phyloP scores from a whole-genome alignment of 2,113 vertebrate genomes.

The Anolis sagrei region DNA sequence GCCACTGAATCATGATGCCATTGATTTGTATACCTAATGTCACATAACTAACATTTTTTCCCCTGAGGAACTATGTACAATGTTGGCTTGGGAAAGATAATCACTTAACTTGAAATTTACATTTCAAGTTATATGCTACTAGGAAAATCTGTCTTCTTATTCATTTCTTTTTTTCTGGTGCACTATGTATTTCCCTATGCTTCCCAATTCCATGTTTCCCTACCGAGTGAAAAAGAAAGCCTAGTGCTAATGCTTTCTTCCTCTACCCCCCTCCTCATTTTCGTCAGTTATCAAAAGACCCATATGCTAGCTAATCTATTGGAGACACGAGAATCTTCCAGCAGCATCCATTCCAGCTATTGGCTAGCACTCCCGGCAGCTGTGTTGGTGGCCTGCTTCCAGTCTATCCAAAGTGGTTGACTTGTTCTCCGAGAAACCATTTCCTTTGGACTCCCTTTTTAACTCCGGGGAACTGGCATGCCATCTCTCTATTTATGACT shows the following conservation, averaged over 20 bases:
- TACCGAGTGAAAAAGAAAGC: conserved; percentile 30
- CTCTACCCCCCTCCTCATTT: background rate
- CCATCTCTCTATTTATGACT: conserved; percentile 54
- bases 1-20: no score
- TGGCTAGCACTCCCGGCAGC: conserved; percentile 49
- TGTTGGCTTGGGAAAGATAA: no score
- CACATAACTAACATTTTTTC: no score
- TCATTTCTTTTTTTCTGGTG: background rate
- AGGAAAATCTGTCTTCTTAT: background rate
- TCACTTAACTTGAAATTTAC: no score
- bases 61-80: no score
- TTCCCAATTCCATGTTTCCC: conserved; percentile 9
- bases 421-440: conserved; percentile 58
- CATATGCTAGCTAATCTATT: background rate
- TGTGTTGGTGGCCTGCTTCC: conserved; percentile 58
- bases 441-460: conserved; percentile 55
- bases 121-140: no score
- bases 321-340: background rate
- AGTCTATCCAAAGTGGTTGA: conserved; percentile 42
- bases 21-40: no score
- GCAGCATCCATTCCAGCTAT: conserved; percentile 45
- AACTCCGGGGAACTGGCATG: conserved; percentile 49
- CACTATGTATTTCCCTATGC: background rate
- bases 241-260: background rate
- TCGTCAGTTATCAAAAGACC: conserved; percentile 40